Conservation (phyloP, 2,797 vertebrate genomes). For the Hoplostethus atlanticus region DNA sequence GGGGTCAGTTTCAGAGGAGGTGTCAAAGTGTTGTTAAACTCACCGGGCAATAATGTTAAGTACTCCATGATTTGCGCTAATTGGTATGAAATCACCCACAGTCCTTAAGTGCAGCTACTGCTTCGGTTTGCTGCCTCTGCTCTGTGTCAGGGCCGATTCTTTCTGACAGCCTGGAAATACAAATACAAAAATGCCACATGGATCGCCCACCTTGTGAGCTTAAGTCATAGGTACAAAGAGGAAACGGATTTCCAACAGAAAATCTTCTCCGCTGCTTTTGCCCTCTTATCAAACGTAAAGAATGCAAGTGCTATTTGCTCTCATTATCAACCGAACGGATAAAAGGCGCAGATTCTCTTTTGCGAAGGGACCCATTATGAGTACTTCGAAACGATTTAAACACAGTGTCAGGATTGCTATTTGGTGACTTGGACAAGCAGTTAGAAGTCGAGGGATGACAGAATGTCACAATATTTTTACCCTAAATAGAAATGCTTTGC, state of each 20-base stretch:
- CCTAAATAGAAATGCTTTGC: slow-evolving; percentile 50
- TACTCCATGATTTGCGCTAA: slow-evolving; percentile 86
- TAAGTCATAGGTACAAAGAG: slow-evolving; percentile 74
- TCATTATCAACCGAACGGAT: slow-evolving; percentile 72
- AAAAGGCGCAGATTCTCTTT: slow-evolving; percentile 70
- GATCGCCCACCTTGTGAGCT: slow-evolving; percentile 76
- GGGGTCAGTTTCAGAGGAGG: slow-evolving; percentile 77
- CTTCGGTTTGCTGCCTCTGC: slow-evolving; percentile 77
- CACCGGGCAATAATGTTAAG: slow-evolving; percentile 83
- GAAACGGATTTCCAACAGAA: slow-evolving; percentile 62
- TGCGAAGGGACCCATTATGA: slow-evolving; percentile 61
- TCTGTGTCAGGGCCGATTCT: slow-evolving; percentile 80
- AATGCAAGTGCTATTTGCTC: slow-evolving; percentile 69
- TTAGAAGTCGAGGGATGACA: slow-evolving; percentile 46
- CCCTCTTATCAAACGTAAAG: slow-evolving; percentile 54
- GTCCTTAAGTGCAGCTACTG: slow-evolving; percentile 81
- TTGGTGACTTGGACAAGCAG: slow-evolving; percentile 59
- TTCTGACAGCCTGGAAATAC: slow-evolving; percentile 84
- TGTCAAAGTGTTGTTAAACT: slow-evolving; percentile 84
- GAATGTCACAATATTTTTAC: slow-evolving; percentile 58
- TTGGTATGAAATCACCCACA: slow-evolving; percentile 85
- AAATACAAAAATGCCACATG: slow-evolving; percentile 69
- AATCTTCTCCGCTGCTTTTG: slow-evolving; percentile 58
- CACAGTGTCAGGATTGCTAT: slow-evolving; percentile 58
- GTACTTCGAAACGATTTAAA: slow-evolving; percentile 67